Evolutionary conservation across 2,797 vertebrate genomes (phyloP).

Genomic region (Falco concolor): DNA sequence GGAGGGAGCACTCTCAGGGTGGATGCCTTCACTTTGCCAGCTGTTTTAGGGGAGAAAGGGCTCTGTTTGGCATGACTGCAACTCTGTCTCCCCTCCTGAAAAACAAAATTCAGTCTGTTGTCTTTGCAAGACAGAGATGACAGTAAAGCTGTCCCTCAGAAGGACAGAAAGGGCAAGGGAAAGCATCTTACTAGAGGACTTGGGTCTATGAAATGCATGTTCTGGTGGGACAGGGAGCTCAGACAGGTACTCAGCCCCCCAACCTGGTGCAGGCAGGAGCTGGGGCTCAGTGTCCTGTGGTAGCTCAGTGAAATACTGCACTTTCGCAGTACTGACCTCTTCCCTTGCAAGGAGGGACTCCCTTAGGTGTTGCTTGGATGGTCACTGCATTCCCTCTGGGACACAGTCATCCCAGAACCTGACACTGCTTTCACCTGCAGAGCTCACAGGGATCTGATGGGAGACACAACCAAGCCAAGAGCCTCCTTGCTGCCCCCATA

Average conservation of each 20-base stretch:
- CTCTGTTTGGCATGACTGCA: neutral
- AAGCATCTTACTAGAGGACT: fast-evolving
- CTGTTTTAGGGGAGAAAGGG: neutral
- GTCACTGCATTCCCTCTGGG: neutral
- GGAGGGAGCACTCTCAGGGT: neutral
- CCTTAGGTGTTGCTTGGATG: neutral
- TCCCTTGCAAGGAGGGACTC: neutral
- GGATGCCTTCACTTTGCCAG: neutral
- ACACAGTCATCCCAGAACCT: neutral
- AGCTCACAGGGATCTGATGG: neutral
- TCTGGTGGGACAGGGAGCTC: neutral
- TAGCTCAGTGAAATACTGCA: neutral
- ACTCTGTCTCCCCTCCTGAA: neutral
- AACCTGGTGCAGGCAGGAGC: neutral
- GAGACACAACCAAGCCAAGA: neutral
- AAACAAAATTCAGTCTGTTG: neutral
- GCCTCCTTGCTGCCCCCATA: neutral
- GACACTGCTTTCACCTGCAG: neutral
- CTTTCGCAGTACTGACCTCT: neutral
- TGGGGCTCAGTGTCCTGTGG: neutral
- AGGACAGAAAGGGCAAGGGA: neutral
- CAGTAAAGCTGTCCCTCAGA: neutral
- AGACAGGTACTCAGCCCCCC: neutral
- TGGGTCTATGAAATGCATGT: neutral
- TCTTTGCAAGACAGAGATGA: neutral